A percentile compares a stretch with the other conserved stretches of the same genome.
phyloP scores from a whole-genome alignment of 92 coral and sea anemone genomes.

The Epizoanthus illoricatus region DNA sequence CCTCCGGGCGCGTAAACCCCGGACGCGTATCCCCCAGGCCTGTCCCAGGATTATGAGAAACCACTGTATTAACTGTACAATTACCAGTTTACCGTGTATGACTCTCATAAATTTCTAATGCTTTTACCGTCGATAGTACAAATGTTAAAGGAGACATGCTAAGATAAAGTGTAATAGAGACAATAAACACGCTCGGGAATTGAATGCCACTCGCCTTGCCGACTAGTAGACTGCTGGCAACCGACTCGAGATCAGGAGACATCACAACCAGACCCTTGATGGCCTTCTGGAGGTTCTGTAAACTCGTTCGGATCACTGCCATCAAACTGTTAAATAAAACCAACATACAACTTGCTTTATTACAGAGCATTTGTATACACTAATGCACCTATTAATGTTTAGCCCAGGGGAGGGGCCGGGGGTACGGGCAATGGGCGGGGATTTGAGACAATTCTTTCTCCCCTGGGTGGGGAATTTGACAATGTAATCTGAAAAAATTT shows the following conservation, averaged over 20 bases:
- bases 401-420: too few species aligned
- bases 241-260: slow-evolving; percentile 95
- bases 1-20: too few species aligned
- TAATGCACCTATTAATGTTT: not conserved
- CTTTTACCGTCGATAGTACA: too few species aligned
- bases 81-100: not conserved
- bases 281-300: slow-evolving; percentile 96
- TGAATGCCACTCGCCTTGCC: slow-evolving; percentile 69
- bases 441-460: too few species aligned
- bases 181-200: not conserved
- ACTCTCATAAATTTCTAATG: not conserved
- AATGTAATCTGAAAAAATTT: too few species aligned
- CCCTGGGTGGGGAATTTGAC: too few species aligned
- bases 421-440: too few species aligned
- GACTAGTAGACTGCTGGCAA: slow-evolving; percentile 88
- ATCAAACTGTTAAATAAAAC: slow-evolving; percentile 64
- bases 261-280: slow-evolving; percentile 98
- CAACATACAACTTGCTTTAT: not conserved
- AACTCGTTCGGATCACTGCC: slow-evolving; percentile 94
- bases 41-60: too few species aligned
- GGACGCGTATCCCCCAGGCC: too few species aligned
- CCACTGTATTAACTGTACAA: too few species aligned
- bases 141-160: too few species aligned
- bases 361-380: not conserved
- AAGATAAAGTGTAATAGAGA: too few species aligned